A percentile compares a stretch with the other conserved stretches of the same genome.
Conservation (phyloP, 2,113 vertebrate genomes). For the Tachuris rubrigastra region DNA sequence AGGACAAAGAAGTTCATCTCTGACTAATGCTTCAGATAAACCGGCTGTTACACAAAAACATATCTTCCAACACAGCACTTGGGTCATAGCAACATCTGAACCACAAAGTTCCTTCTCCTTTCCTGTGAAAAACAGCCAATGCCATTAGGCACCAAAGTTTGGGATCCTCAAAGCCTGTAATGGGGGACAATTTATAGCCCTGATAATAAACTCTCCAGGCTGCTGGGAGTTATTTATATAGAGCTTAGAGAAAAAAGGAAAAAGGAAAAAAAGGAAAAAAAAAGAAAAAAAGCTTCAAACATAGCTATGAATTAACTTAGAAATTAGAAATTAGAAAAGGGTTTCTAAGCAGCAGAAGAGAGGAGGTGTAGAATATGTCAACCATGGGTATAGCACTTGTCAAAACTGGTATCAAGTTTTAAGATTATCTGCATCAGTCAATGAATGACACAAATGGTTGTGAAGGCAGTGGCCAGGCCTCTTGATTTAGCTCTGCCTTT, state of each 20-base stretch:
- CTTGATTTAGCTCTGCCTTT: conserved; percentile 41
- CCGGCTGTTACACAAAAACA: neutral
- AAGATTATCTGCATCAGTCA: neutral
- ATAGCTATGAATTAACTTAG: neutral
- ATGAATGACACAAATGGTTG: conserved; percentile 19
- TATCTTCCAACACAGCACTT: conserved; percentile 8
- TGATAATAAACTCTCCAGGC: neutral
- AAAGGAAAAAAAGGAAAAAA: too few relatives aligned
- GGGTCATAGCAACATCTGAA: conserved; percentile 17
- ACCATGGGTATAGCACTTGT: neutral
- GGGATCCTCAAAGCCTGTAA: neutral
- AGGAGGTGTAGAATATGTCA: neutral
- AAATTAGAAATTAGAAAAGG: neutral
- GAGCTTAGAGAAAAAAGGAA: neutral
- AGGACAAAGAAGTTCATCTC: conserved; percentile 11
- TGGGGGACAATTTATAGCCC: neutral
- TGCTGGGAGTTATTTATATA: neutral
- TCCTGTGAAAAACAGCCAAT: neutral
- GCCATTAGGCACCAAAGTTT: neutral
- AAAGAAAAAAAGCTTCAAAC: neutral
- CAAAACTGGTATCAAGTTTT: neutral
- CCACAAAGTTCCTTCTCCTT: neutral
- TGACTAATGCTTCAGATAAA: conserved; percentile 54
- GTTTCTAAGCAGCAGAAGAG: neutral
- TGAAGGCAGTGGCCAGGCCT: neutral